A percentile compares a stretch with the other conserved stretches of the same genome.
These are phyloP conservation scores for Dynastes maya DNA, from an alignment of 2,888 invertebrate species.

Conservation along the genomic window DNA sequence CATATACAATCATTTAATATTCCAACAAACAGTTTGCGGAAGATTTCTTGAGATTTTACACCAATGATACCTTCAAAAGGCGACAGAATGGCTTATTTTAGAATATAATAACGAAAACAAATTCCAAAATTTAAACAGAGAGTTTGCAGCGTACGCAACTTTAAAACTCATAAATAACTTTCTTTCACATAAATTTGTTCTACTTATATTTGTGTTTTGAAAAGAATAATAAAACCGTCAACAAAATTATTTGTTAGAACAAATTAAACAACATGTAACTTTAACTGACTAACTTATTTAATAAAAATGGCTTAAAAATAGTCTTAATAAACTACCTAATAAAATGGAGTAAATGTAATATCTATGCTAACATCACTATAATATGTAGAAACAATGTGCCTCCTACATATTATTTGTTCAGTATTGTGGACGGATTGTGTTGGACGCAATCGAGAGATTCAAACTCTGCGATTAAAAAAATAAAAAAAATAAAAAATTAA, in stretches of 20 bases:
- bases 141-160: too few species aligned
- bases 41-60: too few species aligned
- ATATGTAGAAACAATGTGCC: slow-evolving; percentile 1
- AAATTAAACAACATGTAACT: background rate
- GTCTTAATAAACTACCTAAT: background rate
- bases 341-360: background rate
- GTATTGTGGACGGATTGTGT: slow-evolving; percentile 58
- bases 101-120: too few species aligned
- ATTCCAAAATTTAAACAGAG: too few species aligned
- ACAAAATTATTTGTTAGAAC: background rate
- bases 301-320: background rate
- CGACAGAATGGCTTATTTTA: too few species aligned
- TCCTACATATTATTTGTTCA: slow-evolving; percentile 24
- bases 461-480: slow-evolving; percentile 53
- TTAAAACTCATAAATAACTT: too few species aligned
- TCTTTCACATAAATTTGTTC: too few species aligned
- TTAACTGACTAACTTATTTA: background rate
- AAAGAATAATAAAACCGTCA: background rate
- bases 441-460: slow-evolving; percentile 57
- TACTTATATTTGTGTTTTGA: background rate
- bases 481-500: slow-evolving; percentile 53
- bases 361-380: slow-evolving; percentile 13
- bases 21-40: too few species aligned
- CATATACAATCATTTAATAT: background rate
- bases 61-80: too few species aligned